A percentile compares a stretch with the other conserved stretches of the same genome.
Evolutionary conservation across 1,140 invertebrate species (phyloP).

Genomic region (Periplaneta americana): DNA sequence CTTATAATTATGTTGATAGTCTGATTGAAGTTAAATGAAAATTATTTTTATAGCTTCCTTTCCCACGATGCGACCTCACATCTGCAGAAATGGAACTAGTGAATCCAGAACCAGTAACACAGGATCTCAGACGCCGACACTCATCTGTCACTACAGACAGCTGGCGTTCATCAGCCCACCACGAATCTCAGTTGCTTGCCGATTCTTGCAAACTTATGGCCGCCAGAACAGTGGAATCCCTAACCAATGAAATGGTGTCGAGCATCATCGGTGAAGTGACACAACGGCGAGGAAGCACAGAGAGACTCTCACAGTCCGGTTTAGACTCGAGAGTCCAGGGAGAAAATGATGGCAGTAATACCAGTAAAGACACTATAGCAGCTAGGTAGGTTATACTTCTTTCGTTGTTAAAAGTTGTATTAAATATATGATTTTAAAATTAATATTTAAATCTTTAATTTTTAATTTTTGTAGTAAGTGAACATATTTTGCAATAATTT

Average conservation of each 20-base stretch:
- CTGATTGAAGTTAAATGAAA: too few species aligned
- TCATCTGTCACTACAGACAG: constrained; percentile 17
- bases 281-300: constrained; percentile 26
- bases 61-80: constrained; percentile 23
- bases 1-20: too few species aligned
- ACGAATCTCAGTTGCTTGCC: constrained; percentile 10
- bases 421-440: neutral
- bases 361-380: neutral
- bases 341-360: neutral
- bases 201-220: neutral
- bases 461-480: too few species aligned
- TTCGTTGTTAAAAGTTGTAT: too few species aligned
- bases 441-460: neutral
- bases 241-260: constrained; percentile 46
- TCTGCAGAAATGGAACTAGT: constrained; percentile 30
- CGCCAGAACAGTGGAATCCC: constrained; percentile 38
- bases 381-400: neutral
- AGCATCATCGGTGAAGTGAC: constrained; percentile 46
- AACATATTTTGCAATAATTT: neutral
- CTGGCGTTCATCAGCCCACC: neutral
- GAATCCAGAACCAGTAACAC: constrained; percentile 12
- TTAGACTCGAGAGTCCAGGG: neutral
- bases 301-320: neutral
- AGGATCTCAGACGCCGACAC: constrained; percentile 14
- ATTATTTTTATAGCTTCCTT: constrained; percentile 11